phyloP scores from a whole-genome alignment of 1,140 invertebrate species.

The Psix sp. region DNA sequence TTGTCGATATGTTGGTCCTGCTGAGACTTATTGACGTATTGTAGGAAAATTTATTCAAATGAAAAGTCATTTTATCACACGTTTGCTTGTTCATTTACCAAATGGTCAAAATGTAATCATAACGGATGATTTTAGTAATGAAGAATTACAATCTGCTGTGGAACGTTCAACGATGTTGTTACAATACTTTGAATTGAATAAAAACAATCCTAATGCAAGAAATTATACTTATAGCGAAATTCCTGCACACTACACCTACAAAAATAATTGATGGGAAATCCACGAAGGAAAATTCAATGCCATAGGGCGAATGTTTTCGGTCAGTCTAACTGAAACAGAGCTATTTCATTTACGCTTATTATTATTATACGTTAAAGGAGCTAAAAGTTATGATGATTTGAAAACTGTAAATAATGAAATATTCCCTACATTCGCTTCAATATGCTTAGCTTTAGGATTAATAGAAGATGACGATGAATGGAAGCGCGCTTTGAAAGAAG shows the following conservation, averaged over 20 bases:
- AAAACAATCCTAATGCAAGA: not conserved
- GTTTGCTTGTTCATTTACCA: not conserved
- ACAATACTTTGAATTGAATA: not conserved
- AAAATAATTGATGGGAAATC: not conserved
- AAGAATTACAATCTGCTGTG: not conserved
- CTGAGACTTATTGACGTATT: constrained; percentile 1
- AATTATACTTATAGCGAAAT: constrained; percentile 1
- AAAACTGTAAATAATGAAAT: no score
- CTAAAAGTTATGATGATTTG: no score
- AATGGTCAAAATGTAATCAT: constrained; percentile 3
- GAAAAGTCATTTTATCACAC: constrained; percentile 6
- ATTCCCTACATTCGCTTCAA: constrained; percentile 5
- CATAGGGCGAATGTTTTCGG: constrained; percentile 6
- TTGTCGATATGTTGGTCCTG: not conserved
- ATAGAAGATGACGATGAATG: constrained; percentile 42
- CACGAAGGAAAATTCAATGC: not conserved
- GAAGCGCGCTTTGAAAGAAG: constrained; percentile 28
- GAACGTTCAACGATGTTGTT: not conserved
- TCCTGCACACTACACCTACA: not conserved
- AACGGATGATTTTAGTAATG: not conserved
- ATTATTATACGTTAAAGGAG: constrained; percentile 30
- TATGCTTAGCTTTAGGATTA: constrained; percentile 21
- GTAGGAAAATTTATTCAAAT: not conserved
- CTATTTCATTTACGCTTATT: no score
- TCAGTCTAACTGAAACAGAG: constrained; percentile 17